Base-by-base conservation (phyloP, 2,797 vertebrate genomes). In the Epinephelus malabaricus region DNA sequence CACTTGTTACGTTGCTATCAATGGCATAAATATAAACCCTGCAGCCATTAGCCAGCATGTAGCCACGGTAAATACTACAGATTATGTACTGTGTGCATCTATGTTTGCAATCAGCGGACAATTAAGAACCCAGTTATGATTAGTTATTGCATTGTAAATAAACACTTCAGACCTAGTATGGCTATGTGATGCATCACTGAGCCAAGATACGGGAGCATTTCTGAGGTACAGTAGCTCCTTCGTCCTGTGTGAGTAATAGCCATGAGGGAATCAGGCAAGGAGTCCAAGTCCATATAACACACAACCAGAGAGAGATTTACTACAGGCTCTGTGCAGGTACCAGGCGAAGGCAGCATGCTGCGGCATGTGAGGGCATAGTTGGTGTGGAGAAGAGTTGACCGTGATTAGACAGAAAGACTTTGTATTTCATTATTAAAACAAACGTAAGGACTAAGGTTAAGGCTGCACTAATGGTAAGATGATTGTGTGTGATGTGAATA, bases 221-320 rank as follows among this genome's bases (percentile, higher is more conserved):
- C 55, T 66, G 2, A 71, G 69, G 38, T 58, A 73, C 50, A 78
- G 83, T 70, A 63, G 69, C 68, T 83, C 76, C 76, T 83, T 87
- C 80, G 60, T 72, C 82, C 79, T 69, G 62, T 67, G 72, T 86
- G 78, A 85, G 51, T 86, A 85, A 89, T 78, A 70, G 79, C 78
- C 78, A 67, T n/a, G 10, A 69, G 38, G 63, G 64, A 84, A 76
- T 85, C 71, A 63, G 68, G 58, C 65, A 66, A 70, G 43, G 34
- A 75, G 78, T 83, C 72, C 46, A 38, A 73, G 74, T 79, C 73
- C 73, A 83, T 83, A 78, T 67, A 86, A 74, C 76, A 84, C 76
- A 74, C 34, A 69, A 74, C 23, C 71, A 65, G 60, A 43, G 60
- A 68, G 15, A 75, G 79, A 87, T 88, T 89, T 82, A 88, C 64